Evolutionary conservation across 2,113 vertebrate species (phyloP).

Genomic region (Ptychochromis oligacanthus): DNA sequence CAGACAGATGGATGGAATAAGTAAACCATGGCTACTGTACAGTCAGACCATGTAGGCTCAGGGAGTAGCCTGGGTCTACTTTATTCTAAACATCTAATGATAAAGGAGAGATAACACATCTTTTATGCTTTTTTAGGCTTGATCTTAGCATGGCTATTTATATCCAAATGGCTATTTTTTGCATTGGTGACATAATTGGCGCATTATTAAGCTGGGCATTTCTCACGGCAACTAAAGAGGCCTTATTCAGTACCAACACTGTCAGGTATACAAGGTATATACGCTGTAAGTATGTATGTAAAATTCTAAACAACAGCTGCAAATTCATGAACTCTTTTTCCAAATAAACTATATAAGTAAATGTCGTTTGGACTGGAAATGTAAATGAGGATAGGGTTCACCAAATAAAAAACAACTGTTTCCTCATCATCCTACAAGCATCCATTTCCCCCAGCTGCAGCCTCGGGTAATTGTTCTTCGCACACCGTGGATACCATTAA

Average conservation of each 20-base stretch:
- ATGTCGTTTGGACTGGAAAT: slow-evolving; percentile 9
- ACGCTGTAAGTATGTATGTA: slow-evolving; percentile 39
- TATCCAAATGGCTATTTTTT: slow-evolving; percentile 59
- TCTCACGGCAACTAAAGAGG: slow-evolving; percentile 2
- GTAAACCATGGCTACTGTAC: slow-evolving; percentile 16
- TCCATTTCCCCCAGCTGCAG: slow-evolving; percentile 15
- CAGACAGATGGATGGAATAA: slow-evolving; percentile 45
- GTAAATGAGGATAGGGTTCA: slow-evolving; percentile 2
- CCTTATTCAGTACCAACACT: slow-evolving; percentile 33
- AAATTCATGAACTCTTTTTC: neutral
- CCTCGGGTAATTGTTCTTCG: slow-evolving; percentile 32
- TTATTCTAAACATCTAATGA: slow-evolving; percentile 35
- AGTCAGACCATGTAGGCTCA: slow-evolving; percentile 13
- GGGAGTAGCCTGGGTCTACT: slow-evolving; percentile 3
- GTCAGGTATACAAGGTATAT: slow-evolving; percentile 30
- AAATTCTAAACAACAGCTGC: slow-evolving; percentile 36
- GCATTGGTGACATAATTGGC: slow-evolving; percentile 54
- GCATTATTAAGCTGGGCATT: neutral
- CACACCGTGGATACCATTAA: slow-evolving; percentile 53
- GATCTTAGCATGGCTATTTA: slow-evolving; percentile 21
- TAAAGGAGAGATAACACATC: slow-evolving; percentile 11
- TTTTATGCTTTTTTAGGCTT: slow-evolving; percentile 16
- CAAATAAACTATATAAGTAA: slow-evolving; percentile 4
- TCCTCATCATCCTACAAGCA: slow-evolving; percentile 39
- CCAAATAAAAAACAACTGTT: slow-evolving; percentile 32